Evolutionary conservation across 92 coral and sea anemone species (phyloP).

Genomic region (Epizoanthus ramosus): DNA sequence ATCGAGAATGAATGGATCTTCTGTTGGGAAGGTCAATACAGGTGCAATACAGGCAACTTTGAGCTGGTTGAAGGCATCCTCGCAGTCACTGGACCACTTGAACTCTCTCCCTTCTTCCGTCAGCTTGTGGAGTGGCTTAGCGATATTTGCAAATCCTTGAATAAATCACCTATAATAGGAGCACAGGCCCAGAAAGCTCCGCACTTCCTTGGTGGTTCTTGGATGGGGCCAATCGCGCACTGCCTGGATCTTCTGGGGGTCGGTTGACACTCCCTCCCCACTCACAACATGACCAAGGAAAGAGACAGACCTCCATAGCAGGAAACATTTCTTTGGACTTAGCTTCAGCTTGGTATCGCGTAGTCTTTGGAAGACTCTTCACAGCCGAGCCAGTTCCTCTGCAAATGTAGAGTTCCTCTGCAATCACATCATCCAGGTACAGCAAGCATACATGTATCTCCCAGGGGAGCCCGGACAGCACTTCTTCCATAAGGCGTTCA

Average conservation of each 20-base stretch:
- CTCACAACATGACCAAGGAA: conserved; percentile 42
- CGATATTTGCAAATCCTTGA: conserved; percentile 34
- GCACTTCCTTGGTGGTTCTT: not conserved
- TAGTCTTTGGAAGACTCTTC: not conserved
- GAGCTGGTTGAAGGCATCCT: conserved; percentile 32
- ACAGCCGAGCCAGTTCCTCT: conserved; percentile 4
- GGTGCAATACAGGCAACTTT: conserved; percentile 41
- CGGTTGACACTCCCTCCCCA: conserved; percentile 14
- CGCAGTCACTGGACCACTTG: conserved; percentile 40
- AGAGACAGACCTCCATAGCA: not conserved
- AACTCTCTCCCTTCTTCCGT: conserved; percentile 38
- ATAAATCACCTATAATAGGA: conserved; percentile 48
- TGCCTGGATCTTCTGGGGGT: conserved; percentile 34
- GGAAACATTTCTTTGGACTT: conserved; percentile 25
- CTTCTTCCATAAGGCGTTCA: conserved; percentile 44
- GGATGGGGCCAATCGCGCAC: conserved; percentile 45
- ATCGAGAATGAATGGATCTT: conserved; percentile 28
- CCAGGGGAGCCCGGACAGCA: conserved; percentile 38
- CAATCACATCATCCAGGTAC: conserved; percentile 52
- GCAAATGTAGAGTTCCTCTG: conserved; percentile 7
- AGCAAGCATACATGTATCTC: conserved; percentile 24
- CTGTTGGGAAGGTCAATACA: conserved; percentile 18
- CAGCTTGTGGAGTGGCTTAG: conserved; percentile 26
- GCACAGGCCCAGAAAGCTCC: conserved; percentile 41
- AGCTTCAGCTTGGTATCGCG: conserved; percentile 36